Conservation (phyloP, 2,888 invertebrate genomes). For the Escarpia spicata region DNA sequence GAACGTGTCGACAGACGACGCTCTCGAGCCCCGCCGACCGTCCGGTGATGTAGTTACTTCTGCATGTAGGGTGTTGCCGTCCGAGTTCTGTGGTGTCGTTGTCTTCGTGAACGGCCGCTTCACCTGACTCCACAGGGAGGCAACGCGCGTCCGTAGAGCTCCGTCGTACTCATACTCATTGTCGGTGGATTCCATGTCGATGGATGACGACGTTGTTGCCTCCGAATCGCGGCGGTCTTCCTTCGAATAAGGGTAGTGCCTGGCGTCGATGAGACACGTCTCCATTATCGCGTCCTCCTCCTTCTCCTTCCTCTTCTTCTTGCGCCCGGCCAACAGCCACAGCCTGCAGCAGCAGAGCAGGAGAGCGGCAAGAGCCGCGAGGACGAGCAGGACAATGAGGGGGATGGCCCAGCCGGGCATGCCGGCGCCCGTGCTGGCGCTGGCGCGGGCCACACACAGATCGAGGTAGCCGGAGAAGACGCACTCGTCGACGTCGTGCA, state of each 20-base stretch:
- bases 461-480: conserved; percentile 47
- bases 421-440: background rate
- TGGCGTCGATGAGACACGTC: background rate
- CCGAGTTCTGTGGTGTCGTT: background rate
- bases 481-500: conserved; percentile 44
- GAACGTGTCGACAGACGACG: background rate
- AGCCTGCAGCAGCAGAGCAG: background rate
- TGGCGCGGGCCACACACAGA: conserved; percentile 29
- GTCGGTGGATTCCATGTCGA: background rate
- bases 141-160: background rate
- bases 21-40: background rate
- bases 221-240: background rate
- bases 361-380: background rate
- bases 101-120: background rate
- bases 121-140: background rate
- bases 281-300: background rate
- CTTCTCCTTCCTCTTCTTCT: conserved; percentile 13
- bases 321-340: background rate
- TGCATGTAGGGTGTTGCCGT: background rate
- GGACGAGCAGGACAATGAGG: background rate
- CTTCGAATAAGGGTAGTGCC: background rate
- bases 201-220: background rate
- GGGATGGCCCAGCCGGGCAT: background rate
- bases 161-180: background rate
- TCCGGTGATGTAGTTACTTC: background rate